A percentile compares a stretch with the other conserved stretches of the same genome.
phyloP scores from a whole-genome alignment of 2,113 vertebrate genomes.

The Hyperoodon ampullatus region DNA sequence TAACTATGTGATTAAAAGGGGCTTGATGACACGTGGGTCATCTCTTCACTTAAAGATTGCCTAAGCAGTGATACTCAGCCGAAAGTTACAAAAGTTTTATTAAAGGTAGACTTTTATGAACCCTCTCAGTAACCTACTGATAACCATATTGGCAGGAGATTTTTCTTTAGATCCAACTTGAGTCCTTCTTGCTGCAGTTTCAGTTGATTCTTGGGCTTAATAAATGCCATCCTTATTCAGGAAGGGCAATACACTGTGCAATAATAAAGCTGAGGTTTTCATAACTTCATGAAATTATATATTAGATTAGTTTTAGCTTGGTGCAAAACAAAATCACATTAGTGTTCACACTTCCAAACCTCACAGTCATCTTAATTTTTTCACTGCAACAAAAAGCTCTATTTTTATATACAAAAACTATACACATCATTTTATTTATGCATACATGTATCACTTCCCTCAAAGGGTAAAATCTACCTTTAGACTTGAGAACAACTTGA shows the following conservation, averaged over 20 bases:
- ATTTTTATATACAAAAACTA: not conserved
- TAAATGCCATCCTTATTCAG: not conserved
- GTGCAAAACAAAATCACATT: not conserved
- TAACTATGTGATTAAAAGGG: not conserved
- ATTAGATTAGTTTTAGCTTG: conserved; percentile 17
- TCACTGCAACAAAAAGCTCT: not conserved
- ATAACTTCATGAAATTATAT: not conserved
- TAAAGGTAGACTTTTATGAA: not conserved
- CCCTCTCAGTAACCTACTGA: not conserved
- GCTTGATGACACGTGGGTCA: not conserved
- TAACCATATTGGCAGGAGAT: not conserved
- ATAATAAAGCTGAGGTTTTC: not conserved
- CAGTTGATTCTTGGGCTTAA: conserved; percentile 1
- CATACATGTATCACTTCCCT: not conserved
- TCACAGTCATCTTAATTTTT: not conserved
- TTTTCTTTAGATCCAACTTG: conserved; percentile 7
- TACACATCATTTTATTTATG: not conserved
- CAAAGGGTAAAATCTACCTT: conserved; percentile 12
- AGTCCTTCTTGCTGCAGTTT: not conserved
- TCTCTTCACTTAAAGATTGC: not conserved
- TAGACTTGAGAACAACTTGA: not conserved
- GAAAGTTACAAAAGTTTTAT: not conserved
- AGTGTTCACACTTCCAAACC: conserved; percentile 13
- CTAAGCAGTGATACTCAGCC: not conserved
- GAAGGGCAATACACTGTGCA: conserved; percentile 4